phyloP scores from a whole-genome alignment of 2,113 vertebrate species.

The Crypturellus undulatus region DNA sequence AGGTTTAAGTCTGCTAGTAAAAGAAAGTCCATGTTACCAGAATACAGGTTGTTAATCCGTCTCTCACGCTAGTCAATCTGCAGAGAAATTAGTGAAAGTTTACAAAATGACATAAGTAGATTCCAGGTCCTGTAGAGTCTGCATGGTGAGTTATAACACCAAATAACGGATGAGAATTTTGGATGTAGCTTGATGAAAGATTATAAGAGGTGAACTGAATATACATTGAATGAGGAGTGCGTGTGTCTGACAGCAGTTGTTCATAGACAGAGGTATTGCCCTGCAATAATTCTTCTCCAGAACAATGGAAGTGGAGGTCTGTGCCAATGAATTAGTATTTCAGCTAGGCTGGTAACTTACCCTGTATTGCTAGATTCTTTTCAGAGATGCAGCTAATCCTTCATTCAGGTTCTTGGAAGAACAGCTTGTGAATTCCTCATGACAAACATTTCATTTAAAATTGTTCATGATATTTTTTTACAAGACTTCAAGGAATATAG shows the following conservation, averaged over 20 bases:
- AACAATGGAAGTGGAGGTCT: not conserved
- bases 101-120: not conserved
- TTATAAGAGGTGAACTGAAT: not conserved
- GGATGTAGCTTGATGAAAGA: not conserved
- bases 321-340: not conserved
- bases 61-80: not conserved
- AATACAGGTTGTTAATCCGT: rapidly evolving
- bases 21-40: not conserved
- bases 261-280: not conserved
- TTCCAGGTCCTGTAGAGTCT: not conserved
- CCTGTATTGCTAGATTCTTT: not conserved
- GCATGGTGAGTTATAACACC: not conserved
- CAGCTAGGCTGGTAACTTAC: not conserved
- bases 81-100: not conserved
- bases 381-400: not conserved
- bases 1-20: not conserved
- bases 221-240: not conserved
- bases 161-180: not conserved
- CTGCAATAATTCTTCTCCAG: not conserved
- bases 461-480: not conserved
- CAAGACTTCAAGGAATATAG: not conserved
- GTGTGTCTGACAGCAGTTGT: not conserved
- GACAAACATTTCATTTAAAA: not conserved
- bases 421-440: not conserved
- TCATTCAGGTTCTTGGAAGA: not conserved